A percentile compares a stretch with the other conserved stretches of the same genome.
Conservation (phyloP, 1,140 invertebrate genomes). For the Lepidostoma basale region DNA sequence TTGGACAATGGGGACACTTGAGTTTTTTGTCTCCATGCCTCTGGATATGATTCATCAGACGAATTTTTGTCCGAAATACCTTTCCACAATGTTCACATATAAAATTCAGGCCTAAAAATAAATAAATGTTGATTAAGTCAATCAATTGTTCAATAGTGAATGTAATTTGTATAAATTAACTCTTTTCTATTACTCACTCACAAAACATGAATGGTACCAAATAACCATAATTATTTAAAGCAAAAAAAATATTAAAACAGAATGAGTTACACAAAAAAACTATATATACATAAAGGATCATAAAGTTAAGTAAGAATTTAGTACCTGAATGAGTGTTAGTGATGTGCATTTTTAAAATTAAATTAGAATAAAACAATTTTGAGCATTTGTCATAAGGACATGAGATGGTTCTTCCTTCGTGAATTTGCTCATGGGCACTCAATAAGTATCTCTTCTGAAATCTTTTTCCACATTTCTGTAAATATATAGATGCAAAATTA, state of each 20-base stretch:
- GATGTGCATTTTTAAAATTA: slow-evolving; percentile 34
- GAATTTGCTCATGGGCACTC: slow-evolving; percentile 35
- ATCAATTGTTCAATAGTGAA: not conserved
- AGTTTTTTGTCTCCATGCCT: slow-evolving; percentile 23
- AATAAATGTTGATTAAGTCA: not conserved
- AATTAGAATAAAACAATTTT: slow-evolving; percentile 36
- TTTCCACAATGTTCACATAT: slow-evolving; percentile 39
- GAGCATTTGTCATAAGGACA: slow-evolving; percentile 25
- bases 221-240: no score
- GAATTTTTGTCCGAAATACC: slow-evolving; percentile 31
- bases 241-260: no score
- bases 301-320: not conserved
- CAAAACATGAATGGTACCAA: no score
- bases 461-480: slow-evolving; percentile 33
- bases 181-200: no score
- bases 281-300: not conserved
- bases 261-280: no score
- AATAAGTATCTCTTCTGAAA: slow-evolving; percentile 37
- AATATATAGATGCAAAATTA: slow-evolving; percentile 1
- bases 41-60: slow-evolving; percentile 32
- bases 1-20: slow-evolving; percentile 31
- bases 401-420: slow-evolving; percentile 20
- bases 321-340: slow-evolving; percentile 33
- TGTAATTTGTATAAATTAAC: no score
- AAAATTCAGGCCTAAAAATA: slow-evolving; percentile 33